phyloP scores from a whole-genome alignment of 2,113 vertebrate species.

The Chaetodon auriga region DNA sequence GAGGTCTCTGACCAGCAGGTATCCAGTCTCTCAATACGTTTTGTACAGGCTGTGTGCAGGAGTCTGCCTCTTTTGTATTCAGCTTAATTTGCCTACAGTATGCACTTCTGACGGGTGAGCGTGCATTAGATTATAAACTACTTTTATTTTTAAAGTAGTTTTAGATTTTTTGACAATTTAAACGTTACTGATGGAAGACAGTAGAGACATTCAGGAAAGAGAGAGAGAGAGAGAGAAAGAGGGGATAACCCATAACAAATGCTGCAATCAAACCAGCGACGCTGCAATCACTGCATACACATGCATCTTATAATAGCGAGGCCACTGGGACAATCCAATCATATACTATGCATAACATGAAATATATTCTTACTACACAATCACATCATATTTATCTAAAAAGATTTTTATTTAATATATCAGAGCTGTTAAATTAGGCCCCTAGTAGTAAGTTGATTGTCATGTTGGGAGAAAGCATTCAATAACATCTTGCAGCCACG shows the following conservation, averaged over 20 bases:
- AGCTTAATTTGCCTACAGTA: neutral
- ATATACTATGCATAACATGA: neutral
- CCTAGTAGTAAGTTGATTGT: neutral
- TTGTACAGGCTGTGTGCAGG: neutral
- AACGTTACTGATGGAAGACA: neutral
- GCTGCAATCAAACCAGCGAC: slow-evolving; percentile 19
- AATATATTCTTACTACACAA: neutral
- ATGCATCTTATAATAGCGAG: neutral
- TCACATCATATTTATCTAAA: neutral
- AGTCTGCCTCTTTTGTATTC: neutral
- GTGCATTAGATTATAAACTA: neutral
- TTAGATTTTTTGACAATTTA: neutral
- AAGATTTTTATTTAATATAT: slow-evolving; percentile 1
- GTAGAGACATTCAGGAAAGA: neutral
- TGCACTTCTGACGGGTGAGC: neutral
- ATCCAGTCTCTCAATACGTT: neutral
- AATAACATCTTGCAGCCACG: neutral
- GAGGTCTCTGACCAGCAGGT: neutral
- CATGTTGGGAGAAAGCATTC: neutral
- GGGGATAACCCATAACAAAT: neutral
- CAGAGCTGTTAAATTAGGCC: neutral
- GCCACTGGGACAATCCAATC: neutral
- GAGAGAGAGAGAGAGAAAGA: neutral
- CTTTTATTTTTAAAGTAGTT: neutral
- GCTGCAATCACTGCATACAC: neutral